Conservation (phyloP, 2,113 vertebrate genomes). For the Sphyrna mokarran region DNA sequence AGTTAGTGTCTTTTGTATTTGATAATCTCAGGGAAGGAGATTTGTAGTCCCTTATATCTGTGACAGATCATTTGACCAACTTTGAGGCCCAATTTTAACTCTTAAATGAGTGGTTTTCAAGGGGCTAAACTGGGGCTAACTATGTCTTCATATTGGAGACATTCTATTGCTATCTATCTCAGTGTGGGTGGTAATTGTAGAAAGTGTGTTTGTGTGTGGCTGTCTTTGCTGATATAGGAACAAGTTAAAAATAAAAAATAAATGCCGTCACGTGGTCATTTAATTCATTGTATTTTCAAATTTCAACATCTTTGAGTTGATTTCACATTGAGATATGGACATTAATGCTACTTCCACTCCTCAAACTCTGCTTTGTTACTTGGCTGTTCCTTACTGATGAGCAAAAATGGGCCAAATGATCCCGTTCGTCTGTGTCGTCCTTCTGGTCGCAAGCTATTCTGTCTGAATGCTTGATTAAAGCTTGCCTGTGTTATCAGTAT, state of each 20-base stretch:
- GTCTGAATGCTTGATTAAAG: not conserved
- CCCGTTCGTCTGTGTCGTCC: not conserved
- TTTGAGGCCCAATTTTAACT: not conserved
- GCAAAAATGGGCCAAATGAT: not conserved
- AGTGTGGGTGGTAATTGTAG: not conserved
- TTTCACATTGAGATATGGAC: not conserved
- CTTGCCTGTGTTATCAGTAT: not conserved
- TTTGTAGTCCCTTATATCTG: not conserved
- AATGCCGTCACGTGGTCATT: not conserved
- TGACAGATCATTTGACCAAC: not conserved
- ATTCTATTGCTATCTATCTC: not conserved
- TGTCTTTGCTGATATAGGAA: not conserved
- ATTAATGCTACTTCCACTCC: not conserved
- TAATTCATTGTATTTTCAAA: not conserved
- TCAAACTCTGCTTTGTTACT: not conserved
- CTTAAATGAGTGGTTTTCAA: too few relatives aligned
- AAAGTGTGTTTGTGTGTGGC: not conserved
- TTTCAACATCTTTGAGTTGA: not conserved
- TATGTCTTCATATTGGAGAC: not conserved
- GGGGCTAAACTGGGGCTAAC: too few relatives aligned
- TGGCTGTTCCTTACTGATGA: not conserved
- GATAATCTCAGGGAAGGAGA: not conserved
- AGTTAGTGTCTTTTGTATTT: not conserved
- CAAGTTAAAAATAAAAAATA: not conserved
- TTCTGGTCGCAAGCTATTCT: not conserved